Conservation (phyloP, 1,140 invertebrate species). For the Drosophila busckii region DNA sequence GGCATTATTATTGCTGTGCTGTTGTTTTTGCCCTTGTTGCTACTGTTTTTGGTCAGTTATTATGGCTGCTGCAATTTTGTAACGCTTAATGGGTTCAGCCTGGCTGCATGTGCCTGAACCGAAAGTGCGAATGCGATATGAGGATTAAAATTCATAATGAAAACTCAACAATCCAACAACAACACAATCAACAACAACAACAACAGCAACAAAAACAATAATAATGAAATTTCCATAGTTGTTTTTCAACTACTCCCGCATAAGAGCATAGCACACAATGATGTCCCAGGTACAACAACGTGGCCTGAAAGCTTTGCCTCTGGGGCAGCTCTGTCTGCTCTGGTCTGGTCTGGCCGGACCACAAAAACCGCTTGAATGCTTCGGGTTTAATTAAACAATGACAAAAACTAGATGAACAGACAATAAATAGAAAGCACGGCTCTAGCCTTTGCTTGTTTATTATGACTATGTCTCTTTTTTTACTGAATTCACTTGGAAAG, state of each 20-base stretch:
- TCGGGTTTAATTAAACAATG: constrained; percentile 75
- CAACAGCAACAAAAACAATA: constrained; percentile 4
- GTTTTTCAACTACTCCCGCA: constrained; percentile 34
- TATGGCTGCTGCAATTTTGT: constrained; percentile 73
- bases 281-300: constrained; percentile 10
- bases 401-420: constrained; percentile 50
- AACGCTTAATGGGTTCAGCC: constrained; percentile 52
- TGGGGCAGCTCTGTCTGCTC: constrained; percentile 20
- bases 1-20: constrained; percentile 6
- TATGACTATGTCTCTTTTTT: too few species aligned
- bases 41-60: constrained; percentile 60
- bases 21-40: constrained; percentile 34
- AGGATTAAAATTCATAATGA: constrained; percentile 75
- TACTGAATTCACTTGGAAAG: too few species aligned
- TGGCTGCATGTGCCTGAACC: constrained; percentile 34
- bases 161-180: constrained; percentile 49
- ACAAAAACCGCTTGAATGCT: constrained; percentile 67
- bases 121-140: constrained; percentile 73
- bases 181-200: constrained; percentile 3
- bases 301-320: not conserved
- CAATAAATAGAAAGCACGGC: constrained; percentile 28
- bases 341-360: constrained; percentile 37
- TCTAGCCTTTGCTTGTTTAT: too few species aligned
- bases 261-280: too few species aligned
- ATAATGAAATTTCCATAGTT: constrained; percentile 37